Evolutionary conservation across 2,113 vertebrate genomes (phyloP).

Genomic region (Bettongia penicillata): DNA sequence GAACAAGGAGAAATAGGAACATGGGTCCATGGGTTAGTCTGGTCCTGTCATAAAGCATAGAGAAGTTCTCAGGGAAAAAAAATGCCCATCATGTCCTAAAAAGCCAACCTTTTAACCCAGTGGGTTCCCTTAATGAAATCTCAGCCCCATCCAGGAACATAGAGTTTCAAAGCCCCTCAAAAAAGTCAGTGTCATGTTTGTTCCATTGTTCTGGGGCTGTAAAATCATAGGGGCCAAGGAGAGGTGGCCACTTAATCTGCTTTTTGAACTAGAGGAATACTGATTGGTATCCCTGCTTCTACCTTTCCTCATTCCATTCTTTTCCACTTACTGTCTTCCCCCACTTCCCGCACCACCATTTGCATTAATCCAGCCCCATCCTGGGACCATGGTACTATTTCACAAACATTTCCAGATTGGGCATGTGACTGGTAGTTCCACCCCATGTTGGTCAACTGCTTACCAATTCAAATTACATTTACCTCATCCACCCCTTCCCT

Average conservation of each 20-base stretch:
- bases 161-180: background rate
- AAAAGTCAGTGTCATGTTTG: constrained; percentile 26
- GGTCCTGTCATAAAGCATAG: background rate
- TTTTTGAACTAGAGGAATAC: background rate
- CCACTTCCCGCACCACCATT: background rate
- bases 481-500: accelerated
- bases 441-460: background rate
- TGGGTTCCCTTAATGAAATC: constrained; percentile 2
- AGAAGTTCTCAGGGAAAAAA: background rate
- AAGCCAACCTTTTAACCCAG: constrained; percentile 20
- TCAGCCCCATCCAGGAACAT: background rate
- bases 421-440: too few species aligned
- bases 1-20: background rate
- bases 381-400: background rate
- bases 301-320: background rate
- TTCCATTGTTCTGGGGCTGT: background rate
- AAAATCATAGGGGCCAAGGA: background rate
- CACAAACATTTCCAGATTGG: background rate
- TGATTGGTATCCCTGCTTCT: background rate
- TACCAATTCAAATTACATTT: background rate
- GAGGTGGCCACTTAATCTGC: constrained; percentile 12
- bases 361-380: background rate
- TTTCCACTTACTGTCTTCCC: background rate
- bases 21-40: background rate
- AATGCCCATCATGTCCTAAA: background rate